A percentile compares a stretch with the other conserved stretches of the same genome.
Conservation (phyloP, 2,888 invertebrate species). For the Andrena fulva region DNA sequence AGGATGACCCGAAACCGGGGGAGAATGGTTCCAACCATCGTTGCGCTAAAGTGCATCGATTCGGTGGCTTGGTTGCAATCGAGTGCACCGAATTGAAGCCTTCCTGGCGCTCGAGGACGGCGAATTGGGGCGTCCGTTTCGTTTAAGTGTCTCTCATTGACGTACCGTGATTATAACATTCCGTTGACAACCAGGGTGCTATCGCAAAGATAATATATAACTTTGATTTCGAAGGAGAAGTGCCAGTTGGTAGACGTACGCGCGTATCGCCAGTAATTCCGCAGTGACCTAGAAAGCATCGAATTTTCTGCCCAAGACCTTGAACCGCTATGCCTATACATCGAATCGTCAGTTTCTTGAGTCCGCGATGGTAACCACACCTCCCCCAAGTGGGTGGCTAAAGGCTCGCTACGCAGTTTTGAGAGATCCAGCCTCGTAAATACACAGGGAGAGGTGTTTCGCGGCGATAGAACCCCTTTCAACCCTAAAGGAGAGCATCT, state of each 20-base stretch:
- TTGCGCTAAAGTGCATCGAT: slow-evolving; percentile 29
- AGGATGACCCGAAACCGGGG: neutral
- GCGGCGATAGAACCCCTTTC: neutral
- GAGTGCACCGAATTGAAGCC: slow-evolving; percentile 39
- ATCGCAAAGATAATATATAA: neutral
- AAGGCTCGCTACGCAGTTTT: neutral
- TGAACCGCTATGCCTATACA: neutral
- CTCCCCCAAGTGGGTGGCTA: neutral
- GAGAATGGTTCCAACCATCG: neutral
- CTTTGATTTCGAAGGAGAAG: neutral
- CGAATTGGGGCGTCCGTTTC: slow-evolving; percentile 9
- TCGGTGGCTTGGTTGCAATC: slow-evolving; percentile 7
- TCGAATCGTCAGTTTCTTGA: neutral
- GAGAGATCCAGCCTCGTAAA: neutral
- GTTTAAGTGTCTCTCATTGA: slow-evolving; percentile 10
- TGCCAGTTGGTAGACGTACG: neutral
- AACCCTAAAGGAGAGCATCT: neutral
- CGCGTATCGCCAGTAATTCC: neutral
- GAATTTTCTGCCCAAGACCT: slow-evolving; percentile 1
- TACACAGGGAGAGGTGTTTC: neutral
- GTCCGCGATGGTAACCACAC: neutral
- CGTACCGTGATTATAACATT: slow-evolving; percentile 3
- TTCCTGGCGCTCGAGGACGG: slow-evolving; percentile 20
- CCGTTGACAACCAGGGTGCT: neutral
- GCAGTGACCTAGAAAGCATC: neutral